Evolutionary conservation across 2,113 vertebrate species (phyloP).

Genomic region (Recurvirostra avosetta): DNA sequence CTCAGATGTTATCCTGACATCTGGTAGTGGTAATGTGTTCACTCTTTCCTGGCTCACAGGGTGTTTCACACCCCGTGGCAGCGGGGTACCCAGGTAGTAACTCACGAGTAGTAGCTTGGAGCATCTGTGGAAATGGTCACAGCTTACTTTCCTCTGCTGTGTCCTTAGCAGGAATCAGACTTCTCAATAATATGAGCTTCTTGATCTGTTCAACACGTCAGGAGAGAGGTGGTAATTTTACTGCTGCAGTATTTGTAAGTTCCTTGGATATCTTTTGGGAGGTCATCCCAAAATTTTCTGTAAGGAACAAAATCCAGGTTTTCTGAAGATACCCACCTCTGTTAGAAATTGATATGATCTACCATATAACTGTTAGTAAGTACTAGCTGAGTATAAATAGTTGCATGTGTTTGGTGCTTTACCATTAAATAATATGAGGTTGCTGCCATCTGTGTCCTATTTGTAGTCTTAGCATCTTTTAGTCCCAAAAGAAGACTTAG

Average conservation of each 20-base stretch:
- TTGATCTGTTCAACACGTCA: not conserved
- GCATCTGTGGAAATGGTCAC: not conserved
- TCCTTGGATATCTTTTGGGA: not conserved
- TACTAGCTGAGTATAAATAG: not conserved
- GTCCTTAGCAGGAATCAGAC: not conserved
- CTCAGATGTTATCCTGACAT: not conserved
- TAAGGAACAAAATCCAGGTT: not conserved
- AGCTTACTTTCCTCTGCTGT: not conserved
- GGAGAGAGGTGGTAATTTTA: not conserved
- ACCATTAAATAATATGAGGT: not conserved
- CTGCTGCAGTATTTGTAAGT: not conserved
- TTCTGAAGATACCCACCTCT: not conserved
- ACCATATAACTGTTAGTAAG: not conserved
- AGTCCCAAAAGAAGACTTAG: not conserved
- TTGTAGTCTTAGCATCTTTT: not conserved
- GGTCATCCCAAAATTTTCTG: not conserved
- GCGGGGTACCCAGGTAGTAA: not conserved
- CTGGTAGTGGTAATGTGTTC: not conserved
- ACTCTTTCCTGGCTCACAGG: not conserved
- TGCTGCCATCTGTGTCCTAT: conserved; percentile 22
- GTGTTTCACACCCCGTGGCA: not conserved
- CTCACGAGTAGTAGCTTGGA: not conserved
- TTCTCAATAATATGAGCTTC: not conserved
- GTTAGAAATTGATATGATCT: not conserved
- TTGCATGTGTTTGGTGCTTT: not conserved